phyloP scores from a whole-genome alignment of 37 sponge, comb jelly and placozoan species.

The Halisarca cf. caerulea region DNA sequence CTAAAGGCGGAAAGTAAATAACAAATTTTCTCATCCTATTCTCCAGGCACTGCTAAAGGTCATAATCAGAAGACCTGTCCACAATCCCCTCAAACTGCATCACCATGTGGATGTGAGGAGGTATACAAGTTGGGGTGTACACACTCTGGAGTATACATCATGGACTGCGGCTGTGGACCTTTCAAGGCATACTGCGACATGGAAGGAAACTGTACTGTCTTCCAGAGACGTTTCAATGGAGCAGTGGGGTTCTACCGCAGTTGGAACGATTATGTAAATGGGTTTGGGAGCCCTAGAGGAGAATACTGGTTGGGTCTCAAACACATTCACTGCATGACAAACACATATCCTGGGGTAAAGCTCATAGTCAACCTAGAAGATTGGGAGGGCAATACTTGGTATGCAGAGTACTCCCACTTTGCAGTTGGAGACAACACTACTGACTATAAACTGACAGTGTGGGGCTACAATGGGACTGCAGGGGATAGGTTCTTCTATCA shows the following conservation, averaged over 20 bases:
- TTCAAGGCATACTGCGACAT: conserved; percentile 29
- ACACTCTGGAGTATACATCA: conserved; percentile 15
- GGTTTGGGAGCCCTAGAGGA: conserved; percentile 23
- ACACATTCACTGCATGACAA: conserved; percentile 21
- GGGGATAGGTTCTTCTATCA: too few species aligned
- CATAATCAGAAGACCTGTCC: background rate
- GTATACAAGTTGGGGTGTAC: background rate
- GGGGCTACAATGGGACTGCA: background rate
- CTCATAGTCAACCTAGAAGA: conserved; percentile 16
- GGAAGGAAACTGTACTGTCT: conserved; percentile 27
- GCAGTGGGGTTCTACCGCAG: conserved; percentile 17
- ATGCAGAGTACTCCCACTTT: background rate
- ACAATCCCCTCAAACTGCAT: background rate
- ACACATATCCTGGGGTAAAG: background rate
- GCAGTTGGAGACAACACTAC: background rate
- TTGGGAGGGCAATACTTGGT: background rate
- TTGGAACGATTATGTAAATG: conserved; percentile 25
- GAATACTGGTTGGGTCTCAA: conserved; percentile 33
- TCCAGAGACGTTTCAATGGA: conserved; percentile 38
- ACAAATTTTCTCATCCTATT: too few species aligned
- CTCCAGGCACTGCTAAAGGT: too few species aligned
- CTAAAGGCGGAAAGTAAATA: too few species aligned
- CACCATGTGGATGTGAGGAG: background rate
- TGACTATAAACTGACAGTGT: background rate
- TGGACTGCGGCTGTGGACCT: conserved; percentile 21